phyloP scores from a whole-genome alignment of 1,140 invertebrate species.

The Caenorhabditis remanei region DNA sequence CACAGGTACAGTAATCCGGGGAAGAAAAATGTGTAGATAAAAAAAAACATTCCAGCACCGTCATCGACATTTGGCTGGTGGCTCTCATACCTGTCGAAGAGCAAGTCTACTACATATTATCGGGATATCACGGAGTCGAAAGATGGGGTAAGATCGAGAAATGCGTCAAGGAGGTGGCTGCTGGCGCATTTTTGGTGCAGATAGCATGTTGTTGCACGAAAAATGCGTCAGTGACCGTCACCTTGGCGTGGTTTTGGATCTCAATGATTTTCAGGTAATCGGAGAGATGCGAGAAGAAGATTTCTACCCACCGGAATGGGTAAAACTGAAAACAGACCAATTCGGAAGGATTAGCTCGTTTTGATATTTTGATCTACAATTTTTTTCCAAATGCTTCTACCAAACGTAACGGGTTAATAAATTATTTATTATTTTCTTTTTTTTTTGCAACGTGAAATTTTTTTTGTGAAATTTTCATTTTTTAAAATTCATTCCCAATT shows the following conservation, averaged over 20 bases:
- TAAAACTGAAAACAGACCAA: neutral
- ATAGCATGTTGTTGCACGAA: too few species aligned
- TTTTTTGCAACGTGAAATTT: too few species aligned
- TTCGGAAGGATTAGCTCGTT: neutral
- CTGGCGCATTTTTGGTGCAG: too few species aligned
- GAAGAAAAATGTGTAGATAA: neutral
- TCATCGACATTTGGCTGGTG: slow-evolving; percentile 36
- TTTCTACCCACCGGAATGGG: slow-evolving; percentile 30
- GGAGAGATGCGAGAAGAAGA: neutral
- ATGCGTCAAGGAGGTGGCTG: neutral
- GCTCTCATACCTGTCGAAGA: slow-evolving; percentile 4
- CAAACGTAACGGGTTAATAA: neutral
- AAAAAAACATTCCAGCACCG: neutral
- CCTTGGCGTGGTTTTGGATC: neutral
- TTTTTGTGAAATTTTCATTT: neutral
- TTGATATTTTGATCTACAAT: neutral
- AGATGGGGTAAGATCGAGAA: slow-evolving; percentile 31
- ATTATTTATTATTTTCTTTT: neutral
- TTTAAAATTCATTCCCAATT: neutral
- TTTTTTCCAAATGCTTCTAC: neutral
- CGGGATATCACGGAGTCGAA: slow-evolving; percentile 6
- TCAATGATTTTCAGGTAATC: slow-evolving; percentile 3
- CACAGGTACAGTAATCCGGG: slow-evolving; percentile 41
- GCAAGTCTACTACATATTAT: neutral
- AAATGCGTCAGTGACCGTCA: neutral